Evolutionary conservation across 2,113 vertebrate species (phyloP), one percentile per base, ranked within the genome.

Genomic region (Lamprotornis superbus): DNA sequence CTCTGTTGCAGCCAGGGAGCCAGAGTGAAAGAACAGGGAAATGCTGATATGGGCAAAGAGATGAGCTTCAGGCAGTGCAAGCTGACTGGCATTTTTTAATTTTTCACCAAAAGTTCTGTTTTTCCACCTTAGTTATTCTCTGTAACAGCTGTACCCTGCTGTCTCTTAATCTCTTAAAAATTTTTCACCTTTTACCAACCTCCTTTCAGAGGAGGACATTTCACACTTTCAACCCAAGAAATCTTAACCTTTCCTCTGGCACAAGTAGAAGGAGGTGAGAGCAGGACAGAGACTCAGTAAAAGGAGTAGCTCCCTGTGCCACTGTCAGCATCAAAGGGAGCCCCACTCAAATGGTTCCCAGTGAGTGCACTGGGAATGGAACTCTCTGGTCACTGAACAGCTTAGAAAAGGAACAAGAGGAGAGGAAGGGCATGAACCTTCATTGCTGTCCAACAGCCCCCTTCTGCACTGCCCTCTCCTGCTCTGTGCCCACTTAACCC

Each of bases 401-500:
- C 67, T 91, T 44, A 40, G 57, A 33, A 80, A 88, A 78, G 60
- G 44, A 37, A 39, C 44, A 46, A 69, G 83, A 80, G 35, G 16
- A 91, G 39, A 76, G 35, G 57, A 80, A 81, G 85, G 47, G 31
- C 71, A 33, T 30, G 47, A 81, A 59, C 85, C 44, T 83, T 37
- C 75, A 27, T 1, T 47, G 59, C 75, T 88, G 84, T 33, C 73
- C 4, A 3, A 64, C 27, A 87, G 33, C 47, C 39, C 35, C 56
- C 91, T 78, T 91, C 65, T 75, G 39, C 35, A 23, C 76, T 44
- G 68, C 1, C 2, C 49, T 84, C 22, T 87, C 37, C 82, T 83
- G 50, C 70, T 93, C 93, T 86, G 47, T 75, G 88, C 63, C 47
- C 76, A 83, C 90, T 90, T 93, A 86, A 92, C 64, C 44, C 56